Base-by-base conservation (phyloP, 1,140 invertebrate genomes). In the Sarcophaga bullata region DNA sequence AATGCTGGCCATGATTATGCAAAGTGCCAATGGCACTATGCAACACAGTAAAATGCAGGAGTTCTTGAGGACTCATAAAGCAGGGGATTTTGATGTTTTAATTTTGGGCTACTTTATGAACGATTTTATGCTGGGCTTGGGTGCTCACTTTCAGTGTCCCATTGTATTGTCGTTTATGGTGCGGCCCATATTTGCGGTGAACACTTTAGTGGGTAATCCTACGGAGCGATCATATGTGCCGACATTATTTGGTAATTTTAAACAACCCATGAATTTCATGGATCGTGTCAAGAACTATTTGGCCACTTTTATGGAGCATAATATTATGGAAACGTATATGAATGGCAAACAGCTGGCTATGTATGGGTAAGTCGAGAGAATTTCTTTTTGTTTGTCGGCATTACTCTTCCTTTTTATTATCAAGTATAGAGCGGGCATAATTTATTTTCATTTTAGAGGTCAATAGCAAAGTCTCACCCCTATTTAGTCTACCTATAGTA, bases 91-190 rank as follows among this genome's bases (percentile, higher is more conserved):
- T 62, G 85, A 85, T 84, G 52, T 85, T 47, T 10, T 85, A 3
- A 17, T 85, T 13, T 37, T 85, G 11, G 84, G 84, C 46, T 83
- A 83, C 37, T 82, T 84, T 62, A 68, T 84, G 68, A 85, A 85
- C 46, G 82, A 84, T 15, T 85, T 84, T 68, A 82, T 83, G 25
- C 48, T 85, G n/a, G 85, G 85, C 11, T 10, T 85, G n/a, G 81
- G 73, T 8, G 83, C 82, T 0, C 83, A 85, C 52, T 85, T 85
- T 73, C 80, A 85, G 1, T 83, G 81, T 19, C 85, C 85, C 3
- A 13, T 82, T 11, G 52, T 84, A n/a, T 6, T 85, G 17, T 80
- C 81, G 4, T 84, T 82, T 52, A 82, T 84, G 52, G 19, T 78
- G 19, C 80, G 68, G 7, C 82, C 83, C 1, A 49, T 84, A 15